phyloP scores from a whole-genome alignment of 2,888 invertebrate genomes.

The Amiota communis region DNA sequence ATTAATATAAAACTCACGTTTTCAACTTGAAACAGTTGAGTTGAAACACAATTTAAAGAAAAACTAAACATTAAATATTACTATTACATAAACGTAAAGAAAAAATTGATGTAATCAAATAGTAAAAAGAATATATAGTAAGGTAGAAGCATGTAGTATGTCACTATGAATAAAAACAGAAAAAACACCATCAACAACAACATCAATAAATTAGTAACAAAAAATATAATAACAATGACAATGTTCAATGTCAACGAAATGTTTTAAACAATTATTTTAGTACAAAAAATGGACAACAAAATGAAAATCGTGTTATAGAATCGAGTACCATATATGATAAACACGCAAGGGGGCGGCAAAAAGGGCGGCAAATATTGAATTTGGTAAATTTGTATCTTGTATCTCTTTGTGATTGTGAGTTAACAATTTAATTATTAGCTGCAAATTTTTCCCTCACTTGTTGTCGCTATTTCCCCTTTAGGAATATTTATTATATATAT shows the following conservation, averaged over 20 bases:
- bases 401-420: constrained; percentile 1
- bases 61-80: too few species aligned
- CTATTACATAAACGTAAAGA: too few species aligned
- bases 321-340: background rate
- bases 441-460: background rate
- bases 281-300: constrained; percentile 10
- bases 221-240: constrained; percentile 12
- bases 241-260: constrained; percentile 16
- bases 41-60: too few species aligned
- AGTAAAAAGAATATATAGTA: too few species aligned
- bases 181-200: too few species aligned
- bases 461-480: background rate
- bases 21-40: too few species aligned
- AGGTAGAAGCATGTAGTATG: too few species aligned
- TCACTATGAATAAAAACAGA: too few species aligned
- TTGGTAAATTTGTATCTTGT: background rate
- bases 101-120: too few species aligned
- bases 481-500: background rate
- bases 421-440: constrained; percentile 23
- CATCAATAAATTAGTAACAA: too few species aligned
- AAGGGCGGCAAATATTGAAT: background rate
- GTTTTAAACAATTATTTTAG: constrained; percentile 17
- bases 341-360: background rate
- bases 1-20: too few species aligned
- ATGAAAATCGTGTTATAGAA: background rate